Conservation (phyloP, 2,113 vertebrate genomes). For the Acanthochromis polyacanthus region DNA sequence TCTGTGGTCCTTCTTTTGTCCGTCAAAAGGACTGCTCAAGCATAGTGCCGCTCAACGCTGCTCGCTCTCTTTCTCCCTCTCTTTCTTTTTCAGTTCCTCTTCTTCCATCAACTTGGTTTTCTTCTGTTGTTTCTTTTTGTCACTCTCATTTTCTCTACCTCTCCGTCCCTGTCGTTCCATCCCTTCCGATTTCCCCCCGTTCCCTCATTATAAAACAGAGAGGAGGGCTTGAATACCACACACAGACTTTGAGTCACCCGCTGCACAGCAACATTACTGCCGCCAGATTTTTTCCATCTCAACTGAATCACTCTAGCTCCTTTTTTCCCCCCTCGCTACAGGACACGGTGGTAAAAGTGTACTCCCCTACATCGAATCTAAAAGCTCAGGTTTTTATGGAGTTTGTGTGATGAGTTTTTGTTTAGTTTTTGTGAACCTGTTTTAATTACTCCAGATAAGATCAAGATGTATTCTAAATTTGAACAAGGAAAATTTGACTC, state of each 20-base stretch:
- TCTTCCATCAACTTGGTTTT: constrained; percentile 60
- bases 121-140: constrained; percentile 58
- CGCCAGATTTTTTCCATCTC: constrained; percentile 78
- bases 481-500: not conserved
- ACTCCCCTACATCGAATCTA: not conserved
- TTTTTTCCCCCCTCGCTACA: constrained; percentile 19
- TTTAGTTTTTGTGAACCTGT: not conserved
- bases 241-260: constrained; percentile 79
- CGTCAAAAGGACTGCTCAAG: constrained; percentile 78
- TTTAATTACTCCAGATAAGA: not conserved
- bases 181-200: constrained; percentile 58
- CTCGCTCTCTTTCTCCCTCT: constrained; percentile 41
- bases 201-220: constrained; percentile 67
- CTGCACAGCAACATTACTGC: constrained; percentile 69
- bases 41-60: constrained; percentile 66
- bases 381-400: not conserved
- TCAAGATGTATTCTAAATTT: not conserved
- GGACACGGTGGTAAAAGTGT: constrained; percentile 56
- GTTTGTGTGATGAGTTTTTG: constrained; percentile 14
- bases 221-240: constrained; percentile 81
- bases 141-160: constrained; percentile 53
- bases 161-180: constrained; percentile 45
- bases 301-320: constrained; percentile 62
- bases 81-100: constrained; percentile 38
- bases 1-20: constrained; percentile 63